Evolutionary conservation across 1,140 invertebrate species (phyloP), one percentile per base, ranked within the genome.

Genomic region (Eumaeus atala): DNA sequence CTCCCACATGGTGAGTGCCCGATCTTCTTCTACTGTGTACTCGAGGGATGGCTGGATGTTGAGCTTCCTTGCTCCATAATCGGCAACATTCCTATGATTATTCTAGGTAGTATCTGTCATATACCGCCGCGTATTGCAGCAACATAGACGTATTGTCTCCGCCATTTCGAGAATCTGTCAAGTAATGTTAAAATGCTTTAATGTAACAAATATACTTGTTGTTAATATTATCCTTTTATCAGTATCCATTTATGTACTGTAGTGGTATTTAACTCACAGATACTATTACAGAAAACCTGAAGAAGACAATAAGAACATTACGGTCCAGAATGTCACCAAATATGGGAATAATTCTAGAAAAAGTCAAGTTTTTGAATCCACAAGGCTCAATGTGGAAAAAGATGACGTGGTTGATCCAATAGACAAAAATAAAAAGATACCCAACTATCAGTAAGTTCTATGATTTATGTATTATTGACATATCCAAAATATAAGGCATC

Each of bases 331-430:
- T 65, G 72, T 76, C 61, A 78, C 69, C 70, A 82, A 84, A 81
- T 79, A 81, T 40, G 84, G 81, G 37, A 81, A 70, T 70, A 77
- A 68, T 64, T 82, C 83, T 67, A 74, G 84, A 75, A 87, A 87
- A 77, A 84, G 79, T 61, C 84, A 84, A 77, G 78, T 87, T 54
- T 87, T 87, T 54, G 81, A 86, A 69, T 84, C 81, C 63, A 76
- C 77, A 64, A 69, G 84, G 61, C 78, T 67, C 70, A 85, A 75
- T 68, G 65, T 81, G 72, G 84, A 84, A 42, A 79, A 70, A 67
- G 77, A 83, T 51, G 81, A 83, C 51, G 58, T 28, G 2, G 21
- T 69, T 64, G 81, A 84, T 61, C 48, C 70, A 50, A 68, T 61
- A 44, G 83, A 87, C 60, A 87, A 87, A 84, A 79, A 66, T 72